Evolutionary conservation across 2,113 vertebrate species (phyloP).

Genomic region (Cyanoderma ruficeps): DNA sequence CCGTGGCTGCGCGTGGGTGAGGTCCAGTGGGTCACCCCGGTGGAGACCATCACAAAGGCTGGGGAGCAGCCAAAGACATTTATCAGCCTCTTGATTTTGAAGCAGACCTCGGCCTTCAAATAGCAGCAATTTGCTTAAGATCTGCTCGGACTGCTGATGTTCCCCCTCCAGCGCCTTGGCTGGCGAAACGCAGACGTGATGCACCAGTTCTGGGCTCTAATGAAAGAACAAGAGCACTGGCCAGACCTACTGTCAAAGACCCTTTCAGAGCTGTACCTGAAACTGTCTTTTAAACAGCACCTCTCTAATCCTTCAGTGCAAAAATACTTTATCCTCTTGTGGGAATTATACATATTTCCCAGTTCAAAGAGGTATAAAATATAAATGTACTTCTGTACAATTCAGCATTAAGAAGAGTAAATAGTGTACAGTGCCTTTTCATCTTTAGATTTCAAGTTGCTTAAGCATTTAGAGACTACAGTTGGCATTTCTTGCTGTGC

Average conservation of each 20-base stretch:
- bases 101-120: constrained; percentile 6
- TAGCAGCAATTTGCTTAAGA: neutral
- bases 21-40: neutral
- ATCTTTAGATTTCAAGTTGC: constrained; percentile 66
- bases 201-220: neutral
- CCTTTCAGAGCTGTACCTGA: neutral
- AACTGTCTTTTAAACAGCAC: constrained; percentile 35
- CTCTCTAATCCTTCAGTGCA: constrained; percentile 43
- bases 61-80: neutral
- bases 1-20: neutral
- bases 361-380: constrained; percentile 63
- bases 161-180: neutral
- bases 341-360: constrained; percentile 58
- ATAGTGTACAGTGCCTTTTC: constrained; percentile 59
- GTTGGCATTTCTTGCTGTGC: constrained; percentile 64
- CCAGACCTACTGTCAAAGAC: neutral
- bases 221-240: neutral
- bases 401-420: constrained; percentile 66
- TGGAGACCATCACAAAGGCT: neutral
- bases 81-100: neutral
- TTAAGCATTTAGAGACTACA: constrained; percentile 62
- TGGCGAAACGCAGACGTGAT: fast-evolving
- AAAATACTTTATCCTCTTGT: constrained; percentile 58
- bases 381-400: constrained; percentile 66
- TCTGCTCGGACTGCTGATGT: neutral